These are phyloP conservation scores for Heteromyza rotundicornis DNA, from an alignment of 2,888 invertebrate genomes.

Conservation along the genomic window DNA sequence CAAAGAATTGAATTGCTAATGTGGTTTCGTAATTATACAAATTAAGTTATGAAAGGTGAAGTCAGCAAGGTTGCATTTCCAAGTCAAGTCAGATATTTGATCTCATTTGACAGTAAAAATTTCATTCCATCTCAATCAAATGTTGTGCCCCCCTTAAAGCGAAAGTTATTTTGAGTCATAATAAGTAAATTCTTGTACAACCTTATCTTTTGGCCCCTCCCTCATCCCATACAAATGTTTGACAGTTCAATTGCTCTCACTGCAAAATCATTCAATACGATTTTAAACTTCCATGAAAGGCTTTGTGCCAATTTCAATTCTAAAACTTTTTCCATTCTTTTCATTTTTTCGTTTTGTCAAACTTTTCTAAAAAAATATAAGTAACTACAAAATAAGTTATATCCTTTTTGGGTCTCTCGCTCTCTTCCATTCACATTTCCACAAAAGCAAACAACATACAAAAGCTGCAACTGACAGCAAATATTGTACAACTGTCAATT, in stretches of 20 bases:
- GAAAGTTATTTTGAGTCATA: too few species aligned
- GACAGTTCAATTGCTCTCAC: constrained; percentile 19
- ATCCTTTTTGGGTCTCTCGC: constrained; percentile 10
- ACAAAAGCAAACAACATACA: constrained; percentile 36
- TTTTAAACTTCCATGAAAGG: constrained; percentile 6
- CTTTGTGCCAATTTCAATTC: constrained; percentile 22
- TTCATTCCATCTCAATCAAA: too few species aligned
- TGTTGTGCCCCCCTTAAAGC: background rate
- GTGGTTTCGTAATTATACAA: too few species aligned
- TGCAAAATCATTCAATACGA: constrained; percentile 11
- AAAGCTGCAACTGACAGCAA: constrained; percentile 62
- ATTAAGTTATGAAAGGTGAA: too few species aligned
- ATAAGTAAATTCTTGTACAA: too few species aligned
- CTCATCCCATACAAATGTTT: constrained; percentile 13
- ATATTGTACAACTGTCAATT: constrained; percentile 62
- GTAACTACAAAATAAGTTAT: background rate
- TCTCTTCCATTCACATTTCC: constrained; percentile 21
- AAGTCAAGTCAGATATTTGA: too few species aligned
- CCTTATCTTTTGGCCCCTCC: background rate
- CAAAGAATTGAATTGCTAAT: too few species aligned
- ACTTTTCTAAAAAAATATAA: background rate
- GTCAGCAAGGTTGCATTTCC: too few species aligned
- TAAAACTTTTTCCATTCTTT: background rate
- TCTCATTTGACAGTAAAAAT: too few species aligned
- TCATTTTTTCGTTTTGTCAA: background rate